Evolutionary conservation across 1,140 invertebrate genomes (phyloP).

Genomic region (Brachionus koreanus): DNA sequence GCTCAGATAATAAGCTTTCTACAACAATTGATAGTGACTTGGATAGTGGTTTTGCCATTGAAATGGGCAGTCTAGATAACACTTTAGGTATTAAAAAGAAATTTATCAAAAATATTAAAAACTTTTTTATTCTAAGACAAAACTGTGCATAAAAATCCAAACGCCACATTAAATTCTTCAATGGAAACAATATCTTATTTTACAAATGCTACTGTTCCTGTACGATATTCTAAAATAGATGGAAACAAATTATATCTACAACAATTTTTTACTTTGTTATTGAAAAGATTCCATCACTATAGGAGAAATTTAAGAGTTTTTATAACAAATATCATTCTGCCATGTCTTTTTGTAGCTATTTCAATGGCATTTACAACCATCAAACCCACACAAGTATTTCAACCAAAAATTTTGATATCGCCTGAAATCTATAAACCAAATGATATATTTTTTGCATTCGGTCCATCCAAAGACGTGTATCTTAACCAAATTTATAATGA

Average conservation of each 20-base stretch:
- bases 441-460: conserved; percentile 46
- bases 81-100: background rate
- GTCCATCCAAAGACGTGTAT: background rate
- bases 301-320: conserved; percentile 51
- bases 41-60: conserved; percentile 37
- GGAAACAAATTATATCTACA: conserved; percentile 42
- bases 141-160: background rate
- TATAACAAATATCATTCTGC: conserved; percentile 50
- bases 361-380: conserved; percentile 51
- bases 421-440: conserved; percentile 54
- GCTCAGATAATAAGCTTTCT: background rate
- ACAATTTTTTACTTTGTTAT: conserved; percentile 50
- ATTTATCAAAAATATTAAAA: background rate
- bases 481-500: conserved; percentile 45
- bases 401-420: conserved; percentile 50
- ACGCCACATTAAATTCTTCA: conserved; percentile 22
- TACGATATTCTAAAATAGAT: conserved; percentile 1
- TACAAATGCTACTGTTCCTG: background rate
- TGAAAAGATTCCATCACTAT: conserved; percentile 55
- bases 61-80: conserved; percentile 34
- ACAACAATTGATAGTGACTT: conserved; percentile 18
- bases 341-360: conserved; percentile 49
- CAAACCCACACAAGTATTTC: conserved; percentile 45
- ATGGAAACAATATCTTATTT: conserved; percentile 31
- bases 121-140: background rate